Conservation (phyloP, 2,797 vertebrate species). For the Gambelia wislizenii region DNA sequence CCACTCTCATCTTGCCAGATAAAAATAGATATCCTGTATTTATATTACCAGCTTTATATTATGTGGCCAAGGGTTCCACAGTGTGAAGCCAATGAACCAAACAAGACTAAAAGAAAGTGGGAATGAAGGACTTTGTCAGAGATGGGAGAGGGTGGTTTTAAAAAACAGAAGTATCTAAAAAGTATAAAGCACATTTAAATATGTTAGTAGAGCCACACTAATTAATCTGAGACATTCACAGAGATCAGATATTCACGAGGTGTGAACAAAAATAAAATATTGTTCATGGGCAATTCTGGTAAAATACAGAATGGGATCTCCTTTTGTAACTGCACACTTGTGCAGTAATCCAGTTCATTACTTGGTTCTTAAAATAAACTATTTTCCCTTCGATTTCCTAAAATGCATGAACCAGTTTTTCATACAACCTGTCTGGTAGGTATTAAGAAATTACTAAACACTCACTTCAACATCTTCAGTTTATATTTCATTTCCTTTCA, state of each 20-base stretch:
- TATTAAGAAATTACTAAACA: not conserved
- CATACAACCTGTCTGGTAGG: not conserved
- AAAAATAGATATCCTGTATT: not conserved
- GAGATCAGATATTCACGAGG: not conserved
- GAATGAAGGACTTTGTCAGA: not conserved
- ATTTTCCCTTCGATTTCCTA: not conserved
- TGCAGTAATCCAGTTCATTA: too few species aligned
- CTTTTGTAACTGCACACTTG: too few species aligned
- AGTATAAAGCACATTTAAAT: not conserved
- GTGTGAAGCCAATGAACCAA: not conserved
- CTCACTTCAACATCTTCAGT: not conserved
- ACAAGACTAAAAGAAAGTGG: not conserved
- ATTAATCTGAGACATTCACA: not conserved
- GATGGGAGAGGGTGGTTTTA: too few species aligned
- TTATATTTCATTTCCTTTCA: constrained; percentile 6
- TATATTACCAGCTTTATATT: not conserved
- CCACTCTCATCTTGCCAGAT: not conserved
- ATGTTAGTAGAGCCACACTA: not conserved
- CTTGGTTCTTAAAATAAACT: not conserved
- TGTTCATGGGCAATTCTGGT: too few species aligned
- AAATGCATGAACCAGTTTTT: not conserved
- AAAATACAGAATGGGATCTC: too few species aligned
- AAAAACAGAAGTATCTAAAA: not conserved
- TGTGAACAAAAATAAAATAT: not conserved
- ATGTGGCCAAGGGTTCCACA: not conserved